phyloP scores from a whole-genome alignment of 2,113 vertebrate species.

The Vimba vimba region DNA sequence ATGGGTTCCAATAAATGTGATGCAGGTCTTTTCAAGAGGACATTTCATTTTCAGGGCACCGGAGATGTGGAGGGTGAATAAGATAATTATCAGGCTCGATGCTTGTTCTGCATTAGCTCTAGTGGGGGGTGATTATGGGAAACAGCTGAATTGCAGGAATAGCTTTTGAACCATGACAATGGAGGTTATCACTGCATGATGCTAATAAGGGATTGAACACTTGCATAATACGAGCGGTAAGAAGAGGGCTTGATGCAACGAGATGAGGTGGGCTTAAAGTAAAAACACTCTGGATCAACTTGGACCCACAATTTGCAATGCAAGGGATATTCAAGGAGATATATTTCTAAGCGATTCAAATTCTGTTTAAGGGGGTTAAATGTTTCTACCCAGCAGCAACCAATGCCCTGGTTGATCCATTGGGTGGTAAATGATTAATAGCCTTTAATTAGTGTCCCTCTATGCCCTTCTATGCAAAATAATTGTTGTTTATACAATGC shows the following conservation, averaged over 20 bases:
- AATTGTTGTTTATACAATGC: slow-evolving; percentile 45
- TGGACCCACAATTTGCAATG: slow-evolving; percentile 33
- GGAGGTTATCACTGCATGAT: slow-evolving; percentile 63
- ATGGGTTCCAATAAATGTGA: slow-evolving; percentile 69
- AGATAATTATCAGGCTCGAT: slow-evolving; percentile 75
- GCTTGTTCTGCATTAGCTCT: slow-evolving; percentile 69
- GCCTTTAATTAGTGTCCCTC: slow-evolving; percentile 58
- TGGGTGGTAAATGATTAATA: slow-evolving; percentile 53
- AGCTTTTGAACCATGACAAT: slow-evolving; percentile 69
- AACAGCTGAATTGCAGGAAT: slow-evolving; percentile 67
- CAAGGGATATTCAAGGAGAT: slow-evolving; percentile 40
- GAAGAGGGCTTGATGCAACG: slow-evolving; percentile 31
- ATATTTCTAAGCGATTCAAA: slow-evolving; percentile 35
- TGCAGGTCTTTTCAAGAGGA: slow-evolving; percentile 62
- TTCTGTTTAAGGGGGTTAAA: slow-evolving; percentile 47
- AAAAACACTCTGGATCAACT: slow-evolving; percentile 22
- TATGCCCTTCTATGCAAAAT: slow-evolving; percentile 45
- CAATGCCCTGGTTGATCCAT: slow-evolving; percentile 48
- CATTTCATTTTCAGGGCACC: slow-evolving; percentile 60
- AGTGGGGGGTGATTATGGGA: slow-evolving; percentile 69
- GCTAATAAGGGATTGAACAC: slow-evolving; percentile 65
- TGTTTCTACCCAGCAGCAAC: slow-evolving; percentile 40
- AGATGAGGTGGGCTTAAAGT: slow-evolving; percentile 55
- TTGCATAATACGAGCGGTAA: slow-evolving; percentile 57
- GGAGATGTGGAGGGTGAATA: slow-evolving; percentile 67